Percentiles rank a stretch among this genome's conserved stretches.
Evolutionary conservation across 2,113 vertebrate species (phyloP).

Genomic region (Silurus asotus): DNA sequence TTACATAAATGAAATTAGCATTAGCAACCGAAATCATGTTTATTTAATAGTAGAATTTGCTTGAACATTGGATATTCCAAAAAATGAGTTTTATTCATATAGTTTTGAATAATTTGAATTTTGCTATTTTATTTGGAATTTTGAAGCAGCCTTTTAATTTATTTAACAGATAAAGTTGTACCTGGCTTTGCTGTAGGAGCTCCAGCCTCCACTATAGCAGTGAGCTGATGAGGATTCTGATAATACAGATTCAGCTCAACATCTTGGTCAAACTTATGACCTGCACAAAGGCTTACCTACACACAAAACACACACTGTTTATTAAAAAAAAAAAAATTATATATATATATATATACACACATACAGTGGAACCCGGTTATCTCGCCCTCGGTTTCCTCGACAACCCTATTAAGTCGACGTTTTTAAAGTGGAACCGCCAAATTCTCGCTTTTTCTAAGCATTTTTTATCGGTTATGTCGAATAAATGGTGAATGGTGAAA

Average conservation of each 20-base stretch:
- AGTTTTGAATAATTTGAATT: no score
- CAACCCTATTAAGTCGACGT: no score
- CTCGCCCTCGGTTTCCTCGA: no score
- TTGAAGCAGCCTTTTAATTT: background rate
- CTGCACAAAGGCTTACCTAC: slow-evolving; percentile 41
- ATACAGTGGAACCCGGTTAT: no score
- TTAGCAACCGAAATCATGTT: background rate
- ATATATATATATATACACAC: no score
- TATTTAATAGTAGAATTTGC: background rate
- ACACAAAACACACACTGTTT: background rate
- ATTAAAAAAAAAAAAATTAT: no score
- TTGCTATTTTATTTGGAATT: background rate
- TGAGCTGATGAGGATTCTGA: slow-evolving; percentile 49
- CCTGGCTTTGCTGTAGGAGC: slow-evolving; percentile 18
- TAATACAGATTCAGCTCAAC: slow-evolving; percentile 48
- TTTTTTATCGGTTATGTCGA: no score
- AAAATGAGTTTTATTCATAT: background rate
- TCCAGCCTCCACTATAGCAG: slow-evolving; percentile 48
- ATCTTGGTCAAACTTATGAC: slow-evolving; percentile 46
- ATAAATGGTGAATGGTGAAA: no score
- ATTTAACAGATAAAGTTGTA: background rate
- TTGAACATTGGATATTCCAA: background rate
- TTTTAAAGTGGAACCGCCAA: no score
- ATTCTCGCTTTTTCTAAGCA: no score
- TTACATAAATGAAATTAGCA: background rate